Evolutionary conservation across 2,888 invertebrate genomes (phyloP), one percentile per base, ranked within the genome.

Genomic region (Bibio marci): DNA sequence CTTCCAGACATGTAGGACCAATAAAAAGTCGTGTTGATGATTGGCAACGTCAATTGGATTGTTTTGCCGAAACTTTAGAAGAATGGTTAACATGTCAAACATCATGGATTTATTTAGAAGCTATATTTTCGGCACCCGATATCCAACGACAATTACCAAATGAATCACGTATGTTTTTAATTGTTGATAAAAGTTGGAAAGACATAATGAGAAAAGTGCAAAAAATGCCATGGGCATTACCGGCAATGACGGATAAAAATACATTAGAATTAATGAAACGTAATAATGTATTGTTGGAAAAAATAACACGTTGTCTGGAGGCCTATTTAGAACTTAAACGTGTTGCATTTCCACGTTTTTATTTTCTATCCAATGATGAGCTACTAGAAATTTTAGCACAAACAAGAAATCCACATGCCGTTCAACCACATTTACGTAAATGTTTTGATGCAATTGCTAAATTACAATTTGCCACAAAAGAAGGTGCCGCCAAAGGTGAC

Each of bases 61-160:
- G 82, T n/a, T 87, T 91, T 54, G 63, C 76, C 2, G 75, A 68
- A 49, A 86, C 87, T n/a, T 57, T 91, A 64, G 60, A 88, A 85
- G 83, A 82, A 55, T 92, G 91, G 91, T 69, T 71, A 49, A 69
- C 73, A 42, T 88, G 90, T 50, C 92, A 92, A 58, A 79, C 80
- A 49, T 80, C 81, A n/a, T 94, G 94, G 92, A 70, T 91, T 30
- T 92, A 94, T 55, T 64, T 94, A 50, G 92, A 94, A 59, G 87
- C 90, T 1, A 91, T 94, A 52, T 94, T 94, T 59, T 80, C 86
- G 8, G 90, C 92, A 1, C 87, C 91, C 0, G 92, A 92, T 54
- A 94, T 94, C 49, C 87, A 91, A 57, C 73, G 88, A 12, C 92
- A 92, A 55, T 64, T 94, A 54, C 92, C 92, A 0, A 76, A 79